phyloP scores from a whole-genome alignment of 2,797 vertebrate genomes.

The Gobio occitaniae region DNA sequence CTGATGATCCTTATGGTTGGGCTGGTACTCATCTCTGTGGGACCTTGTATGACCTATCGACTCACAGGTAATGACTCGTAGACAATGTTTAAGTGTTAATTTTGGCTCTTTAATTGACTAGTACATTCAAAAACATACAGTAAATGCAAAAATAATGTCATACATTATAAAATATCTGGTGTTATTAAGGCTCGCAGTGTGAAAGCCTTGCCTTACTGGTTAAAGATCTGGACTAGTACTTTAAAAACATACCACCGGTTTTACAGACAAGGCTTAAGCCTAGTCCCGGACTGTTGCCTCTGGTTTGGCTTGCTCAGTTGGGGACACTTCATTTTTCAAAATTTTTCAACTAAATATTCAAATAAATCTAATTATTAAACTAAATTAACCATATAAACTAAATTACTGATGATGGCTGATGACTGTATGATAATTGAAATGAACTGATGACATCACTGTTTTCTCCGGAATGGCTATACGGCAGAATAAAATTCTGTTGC shows the following conservation, averaged over 20 bases:
- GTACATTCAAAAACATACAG: not conserved
- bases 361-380: too few relatives aligned
- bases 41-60: not conserved
- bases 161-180: constrained; percentile 1
- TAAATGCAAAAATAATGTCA: not conserved
- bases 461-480: too few relatives aligned
- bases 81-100: not conserved
- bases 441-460: too few relatives aligned
- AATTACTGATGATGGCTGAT: too few relatives aligned
- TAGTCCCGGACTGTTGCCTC: too few relatives aligned
- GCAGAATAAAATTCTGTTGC: too few relatives aligned
- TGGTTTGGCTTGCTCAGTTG: too few relatives aligned
- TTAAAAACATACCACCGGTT: not conserved
- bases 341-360: too few relatives aligned
- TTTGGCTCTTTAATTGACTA: not conserved
- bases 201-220: not conserved
- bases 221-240: not conserved
- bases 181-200: not conserved
- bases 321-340: too few relatives aligned
- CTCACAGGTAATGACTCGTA: not conserved
- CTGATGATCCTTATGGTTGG: not conserved
- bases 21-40: not conserved
- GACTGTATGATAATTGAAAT: too few relatives aligned
- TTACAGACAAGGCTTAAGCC: not conserved
- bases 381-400: too few relatives aligned